phyloP scores from a whole-genome alignment of 2,113 vertebrate species.

The Pantherophis guttatus region DNA sequence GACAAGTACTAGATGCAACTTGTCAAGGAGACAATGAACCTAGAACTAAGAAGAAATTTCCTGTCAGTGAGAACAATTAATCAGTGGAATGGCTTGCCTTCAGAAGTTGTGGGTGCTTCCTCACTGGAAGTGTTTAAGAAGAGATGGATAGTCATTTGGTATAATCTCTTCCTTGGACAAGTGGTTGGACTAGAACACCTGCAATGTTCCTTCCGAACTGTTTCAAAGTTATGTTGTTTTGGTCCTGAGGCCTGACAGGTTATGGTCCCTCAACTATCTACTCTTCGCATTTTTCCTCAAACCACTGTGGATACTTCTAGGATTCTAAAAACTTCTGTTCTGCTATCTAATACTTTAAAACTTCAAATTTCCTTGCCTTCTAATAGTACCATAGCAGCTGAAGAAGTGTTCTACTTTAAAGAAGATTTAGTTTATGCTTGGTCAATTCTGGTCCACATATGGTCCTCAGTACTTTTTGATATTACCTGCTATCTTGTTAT shows the following conservation, averaged over 20 bases:
- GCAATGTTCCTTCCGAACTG: neutral
- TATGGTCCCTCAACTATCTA: neutral
- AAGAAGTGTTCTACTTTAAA: neutral
- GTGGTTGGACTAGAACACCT: neutral
- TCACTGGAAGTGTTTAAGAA: neutral
- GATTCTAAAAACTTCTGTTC: neutral
- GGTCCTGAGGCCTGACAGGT: neutral
- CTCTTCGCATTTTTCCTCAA: neutral
- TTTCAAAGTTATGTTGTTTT: neutral
- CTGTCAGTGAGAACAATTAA: neutral
- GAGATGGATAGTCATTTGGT: neutral
- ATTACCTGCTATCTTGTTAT: neutral
- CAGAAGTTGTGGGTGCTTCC: neutral
- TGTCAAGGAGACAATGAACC: neutral
- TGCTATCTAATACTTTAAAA: neutral
- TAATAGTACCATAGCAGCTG: neutral
- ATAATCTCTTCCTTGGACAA: neutral
- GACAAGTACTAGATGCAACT: neutral
- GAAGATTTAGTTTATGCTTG: neutral
- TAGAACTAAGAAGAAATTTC: neutral
- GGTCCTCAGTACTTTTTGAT: neutral
- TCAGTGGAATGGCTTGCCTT: neutral
- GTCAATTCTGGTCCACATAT: neutral
- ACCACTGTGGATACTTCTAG: neutral
- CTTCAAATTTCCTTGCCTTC: neutral